Percentiles rank a stretch among this genome's conserved stretches.
Conservation (phyloP, 1,140 invertebrate genomes). For the Anoplophora glabripennis region DNA sequence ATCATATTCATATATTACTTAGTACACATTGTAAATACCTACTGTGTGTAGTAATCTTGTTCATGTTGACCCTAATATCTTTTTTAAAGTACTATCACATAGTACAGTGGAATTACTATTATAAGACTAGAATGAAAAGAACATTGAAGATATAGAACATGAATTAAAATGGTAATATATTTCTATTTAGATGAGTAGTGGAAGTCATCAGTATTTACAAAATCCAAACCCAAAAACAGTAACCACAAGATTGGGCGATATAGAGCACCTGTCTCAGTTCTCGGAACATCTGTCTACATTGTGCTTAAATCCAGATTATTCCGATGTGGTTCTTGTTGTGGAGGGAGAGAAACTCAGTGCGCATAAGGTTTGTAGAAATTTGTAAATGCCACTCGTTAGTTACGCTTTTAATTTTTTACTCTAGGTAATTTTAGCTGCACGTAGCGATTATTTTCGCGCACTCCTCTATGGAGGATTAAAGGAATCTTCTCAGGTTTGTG, state of each 20-base stretch:
- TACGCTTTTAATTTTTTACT: neutral
- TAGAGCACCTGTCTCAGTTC: conserved; percentile 53
- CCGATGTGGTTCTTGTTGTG: conserved; percentile 87
- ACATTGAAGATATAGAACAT: no score
- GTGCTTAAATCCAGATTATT: conserved; percentile 83
- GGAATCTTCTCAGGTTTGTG: conserved; percentile 70
- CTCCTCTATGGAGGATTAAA: conserved; percentile 88
- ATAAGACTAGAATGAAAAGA: no score
- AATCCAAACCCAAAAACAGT: conserved; percentile 24
- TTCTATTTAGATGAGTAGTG: conserved; percentile 36
- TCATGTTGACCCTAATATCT: no score
- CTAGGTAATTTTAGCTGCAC: conserved; percentile 77
- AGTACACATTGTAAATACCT: no score
- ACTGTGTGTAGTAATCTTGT: no score
- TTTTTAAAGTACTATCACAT: no score
- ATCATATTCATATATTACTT: no score
- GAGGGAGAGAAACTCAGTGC: conserved; percentile 79
- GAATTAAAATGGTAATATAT: no score
- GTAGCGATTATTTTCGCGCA: conserved; percentile 92
- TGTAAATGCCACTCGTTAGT: neutral
- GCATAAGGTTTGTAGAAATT: conserved; percentile 68
- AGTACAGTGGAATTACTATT: no score
- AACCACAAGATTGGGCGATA: conserved; percentile 38
- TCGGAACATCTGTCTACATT: conserved; percentile 79
- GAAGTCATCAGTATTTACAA: conserved; percentile 40